Percentiles rank a stretch among this genome's conserved stretches.
Conservation (phyloP, 2,888 invertebrate species). For the Polymixis lichenea region DNA sequence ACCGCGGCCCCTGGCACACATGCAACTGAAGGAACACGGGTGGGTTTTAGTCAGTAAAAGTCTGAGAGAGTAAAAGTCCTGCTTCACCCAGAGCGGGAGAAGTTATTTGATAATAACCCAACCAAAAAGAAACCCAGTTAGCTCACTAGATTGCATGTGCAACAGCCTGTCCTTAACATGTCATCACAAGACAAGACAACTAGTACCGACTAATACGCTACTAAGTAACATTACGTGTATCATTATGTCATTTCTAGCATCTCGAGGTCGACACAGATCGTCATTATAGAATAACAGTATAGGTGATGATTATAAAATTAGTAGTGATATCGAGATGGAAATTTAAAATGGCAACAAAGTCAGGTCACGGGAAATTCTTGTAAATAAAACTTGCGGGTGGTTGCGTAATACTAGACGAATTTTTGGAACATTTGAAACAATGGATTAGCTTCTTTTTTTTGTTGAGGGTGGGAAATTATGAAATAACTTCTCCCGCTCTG, state of each 20-base stretch:
- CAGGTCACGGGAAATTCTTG: constrained; percentile 22
- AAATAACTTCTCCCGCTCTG: no score
- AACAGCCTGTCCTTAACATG: constrained; percentile 26
- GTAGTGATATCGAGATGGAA: neutral
- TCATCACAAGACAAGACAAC: constrained; percentile 14
- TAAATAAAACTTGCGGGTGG: neutral
- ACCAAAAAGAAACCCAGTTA: no score
- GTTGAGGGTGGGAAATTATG: no score
- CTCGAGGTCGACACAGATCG: constrained; percentile 39
- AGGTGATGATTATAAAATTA: constrained; percentile 17
- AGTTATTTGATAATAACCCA: no score
- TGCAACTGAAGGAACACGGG: no score
- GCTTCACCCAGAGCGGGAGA: no score
- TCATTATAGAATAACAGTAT: constrained; percentile 43
- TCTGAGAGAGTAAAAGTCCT: no score
- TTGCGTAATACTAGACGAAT: neutral
- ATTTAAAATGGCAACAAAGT: neutral
- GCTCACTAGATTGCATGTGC: constrained; percentile 35
- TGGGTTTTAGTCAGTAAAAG: no score
- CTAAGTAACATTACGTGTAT: constrained; percentile 15
- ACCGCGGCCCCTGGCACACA: no score
- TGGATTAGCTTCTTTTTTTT: no score
- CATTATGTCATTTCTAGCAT: constrained; percentile 55
- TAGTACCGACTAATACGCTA: constrained; percentile 19
- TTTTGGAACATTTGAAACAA: no score